Conservation (phyloP, 2,797 vertebrate genomes). For the Premnoplex brunnescens region DNA sequence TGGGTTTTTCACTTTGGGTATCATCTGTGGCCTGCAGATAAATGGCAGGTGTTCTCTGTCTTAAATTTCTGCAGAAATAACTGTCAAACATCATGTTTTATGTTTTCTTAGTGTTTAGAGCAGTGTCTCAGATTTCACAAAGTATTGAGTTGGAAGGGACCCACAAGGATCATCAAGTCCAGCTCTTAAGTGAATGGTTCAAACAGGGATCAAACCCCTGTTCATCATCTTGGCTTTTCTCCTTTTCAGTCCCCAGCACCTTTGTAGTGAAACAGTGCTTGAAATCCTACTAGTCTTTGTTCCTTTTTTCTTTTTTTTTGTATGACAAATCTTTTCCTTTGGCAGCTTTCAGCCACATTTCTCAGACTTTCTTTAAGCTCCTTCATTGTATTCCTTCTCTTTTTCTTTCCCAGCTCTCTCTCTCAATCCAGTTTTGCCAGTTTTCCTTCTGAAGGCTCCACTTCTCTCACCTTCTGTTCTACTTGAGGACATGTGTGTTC, state of each 20-base stretch:
- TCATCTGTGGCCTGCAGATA: not conserved
- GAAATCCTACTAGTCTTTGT: not conserved
- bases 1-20: not conserved
- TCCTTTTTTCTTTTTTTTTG: not conserved
- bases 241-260: not conserved
- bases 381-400: not conserved
- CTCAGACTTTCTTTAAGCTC: not conserved
- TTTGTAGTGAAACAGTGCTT: not conserved
- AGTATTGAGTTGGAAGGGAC: not conserved
- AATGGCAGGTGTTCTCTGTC: fast-evolving
- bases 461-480: not conserved
- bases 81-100: not conserved
- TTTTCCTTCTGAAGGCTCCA: not conserved
- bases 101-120: not conserved
- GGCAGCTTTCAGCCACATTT: not conserved
- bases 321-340: not conserved
- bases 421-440: not conserved
- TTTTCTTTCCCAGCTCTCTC: not conserved
- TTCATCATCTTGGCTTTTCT: not conserved
- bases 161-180: not conserved
- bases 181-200: not conserved
- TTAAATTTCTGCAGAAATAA: not conserved
- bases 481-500: not conserved
- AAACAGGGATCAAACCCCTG: fast-evolving
- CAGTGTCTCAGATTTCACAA: not conserved